Evolutionary conservation across 1,140 invertebrate species (phyloP).

Genomic region (Hylyphantes graminicola): DNA sequence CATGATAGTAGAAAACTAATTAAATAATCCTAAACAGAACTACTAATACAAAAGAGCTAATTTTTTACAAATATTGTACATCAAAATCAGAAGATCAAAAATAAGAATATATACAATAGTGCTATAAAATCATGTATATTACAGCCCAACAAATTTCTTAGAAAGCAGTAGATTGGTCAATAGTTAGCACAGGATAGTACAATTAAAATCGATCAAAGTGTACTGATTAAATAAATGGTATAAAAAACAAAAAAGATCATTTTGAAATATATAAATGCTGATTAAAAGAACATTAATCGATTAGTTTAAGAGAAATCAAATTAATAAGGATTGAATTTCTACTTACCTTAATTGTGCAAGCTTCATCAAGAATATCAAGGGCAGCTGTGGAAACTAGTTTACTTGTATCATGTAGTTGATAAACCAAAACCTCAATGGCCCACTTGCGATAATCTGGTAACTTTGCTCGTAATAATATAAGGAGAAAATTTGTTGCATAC

Average conservation of each 20-base stretch:
- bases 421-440: constrained; percentile 84
- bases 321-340: not conserved
- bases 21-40: too few species aligned
- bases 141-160: too few species aligned
- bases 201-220: too few species aligned
- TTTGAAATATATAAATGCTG: not conserved
- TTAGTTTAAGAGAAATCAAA: not conserved
- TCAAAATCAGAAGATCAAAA: too few species aligned
- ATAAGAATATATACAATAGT: too few species aligned
- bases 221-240: not conserved
- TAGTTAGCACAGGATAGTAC: too few species aligned
- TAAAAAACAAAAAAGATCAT: not conserved
- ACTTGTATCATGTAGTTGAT: constrained; percentile 83
- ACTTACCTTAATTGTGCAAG: constrained; percentile 82
- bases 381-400: constrained; percentile 79
- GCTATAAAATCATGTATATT: too few species aligned
- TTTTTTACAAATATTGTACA: too few species aligned
- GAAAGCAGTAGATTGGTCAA: too few species aligned
- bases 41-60: too few species aligned
- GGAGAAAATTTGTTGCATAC: constrained; percentile 90
- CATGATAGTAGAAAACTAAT: too few species aligned
- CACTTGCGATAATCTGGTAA: constrained; percentile 74
- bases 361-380: constrained; percentile 88
- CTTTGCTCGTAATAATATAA: constrained; percentile 82
- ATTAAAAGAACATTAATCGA: not conserved